Conservation (phyloP, 37 sponge, comb jelly and placozoan species). For the Geodia barretti region DNA sequence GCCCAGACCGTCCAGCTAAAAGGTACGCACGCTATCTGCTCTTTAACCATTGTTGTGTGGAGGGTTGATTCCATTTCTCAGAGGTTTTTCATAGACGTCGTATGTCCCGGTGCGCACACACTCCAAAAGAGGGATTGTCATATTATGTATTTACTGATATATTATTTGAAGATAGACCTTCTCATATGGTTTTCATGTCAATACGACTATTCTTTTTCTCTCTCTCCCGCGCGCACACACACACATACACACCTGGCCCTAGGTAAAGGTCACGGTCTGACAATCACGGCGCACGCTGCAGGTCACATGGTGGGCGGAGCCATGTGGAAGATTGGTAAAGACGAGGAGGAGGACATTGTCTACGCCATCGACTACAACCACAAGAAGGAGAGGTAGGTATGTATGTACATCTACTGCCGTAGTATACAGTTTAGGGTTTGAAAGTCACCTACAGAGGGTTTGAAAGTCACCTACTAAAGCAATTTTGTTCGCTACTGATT, state of each 20-base stretch:
- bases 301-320: constrained; percentile 99
- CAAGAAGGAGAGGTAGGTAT: constrained; percentile 97
- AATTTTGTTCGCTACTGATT: too few relatives aligned
- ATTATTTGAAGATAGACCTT: too few relatives aligned
- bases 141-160: too few relatives aligned
- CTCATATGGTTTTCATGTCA: too few relatives aligned
- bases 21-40: constrained; percentile 36
- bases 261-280: constrained; percentile 96
- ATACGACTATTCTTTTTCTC: too few relatives aligned
- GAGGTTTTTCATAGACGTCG: background rate
- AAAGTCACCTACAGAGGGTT: background rate
- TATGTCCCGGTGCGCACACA: too few relatives aligned
- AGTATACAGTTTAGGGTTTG: too few relatives aligned
- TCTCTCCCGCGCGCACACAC: too few relatives aligned
- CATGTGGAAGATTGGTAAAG: constrained; percentile 99
- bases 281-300: constrained; percentile 95
- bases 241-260: too few relatives aligned
- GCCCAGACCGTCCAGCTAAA: constrained; percentile 89
- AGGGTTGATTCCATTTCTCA: background rate
- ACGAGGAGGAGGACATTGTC: constrained; percentile 97
- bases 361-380: constrained; percentile 99
- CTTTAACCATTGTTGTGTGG: background rate
- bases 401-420: background rate
- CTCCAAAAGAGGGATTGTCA: too few relatives aligned
- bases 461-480: too few relatives aligned